Evolutionary conservation across 30 jellyfish, hydroid and myxozoan genomes (phyloP).

Genomic region (Sanderia malayensis): DNA sequence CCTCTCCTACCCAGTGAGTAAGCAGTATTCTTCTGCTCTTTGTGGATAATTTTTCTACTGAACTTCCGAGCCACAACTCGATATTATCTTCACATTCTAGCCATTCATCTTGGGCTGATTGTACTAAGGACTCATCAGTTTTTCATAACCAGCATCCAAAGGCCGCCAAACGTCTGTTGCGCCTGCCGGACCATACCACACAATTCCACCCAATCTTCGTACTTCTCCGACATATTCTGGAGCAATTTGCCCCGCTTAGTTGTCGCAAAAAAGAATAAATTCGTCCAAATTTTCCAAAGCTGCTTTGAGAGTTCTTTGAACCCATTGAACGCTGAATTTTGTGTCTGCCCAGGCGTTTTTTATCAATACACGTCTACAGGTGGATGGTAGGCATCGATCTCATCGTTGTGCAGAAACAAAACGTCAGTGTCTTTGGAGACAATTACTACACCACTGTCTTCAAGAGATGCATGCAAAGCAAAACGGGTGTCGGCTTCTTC

Average conservation of each 20-base stretch:
- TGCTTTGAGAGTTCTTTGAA: constrained; percentile 10
- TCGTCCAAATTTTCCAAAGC: constrained; percentile 1
- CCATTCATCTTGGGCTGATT: constrained; percentile 38
- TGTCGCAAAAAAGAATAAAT: neutral
- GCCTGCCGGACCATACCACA: constrained; percentile 31
- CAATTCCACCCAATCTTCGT: constrained; percentile 9
- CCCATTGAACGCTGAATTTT: constrained; percentile 8
- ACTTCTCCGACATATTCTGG: constrained; percentile 5
- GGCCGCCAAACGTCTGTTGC: constrained; percentile 49
- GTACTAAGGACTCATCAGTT: constrained; percentile 5
- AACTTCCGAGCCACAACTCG: constrained; percentile 44
- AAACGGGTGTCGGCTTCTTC: too few species aligned
- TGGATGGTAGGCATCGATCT: constrained; percentile 19
- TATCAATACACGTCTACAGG: constrained; percentile 45
- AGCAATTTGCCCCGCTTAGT: neutral
- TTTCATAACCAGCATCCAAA: constrained; percentile 38
- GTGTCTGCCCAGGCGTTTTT: constrained; percentile 45
- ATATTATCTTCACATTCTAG: constrained; percentile 43
- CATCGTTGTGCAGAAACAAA: too few species aligned
- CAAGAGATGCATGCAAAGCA: too few species aligned
- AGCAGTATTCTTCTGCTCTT: constrained; percentile 33
- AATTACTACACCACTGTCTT: too few species aligned
- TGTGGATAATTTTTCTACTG: constrained; percentile 26
- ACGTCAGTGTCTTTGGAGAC: too few species aligned
- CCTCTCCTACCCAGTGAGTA: constrained; percentile 62